Conservation (phyloP, 2,113 vertebrate species). For the Etia nguti region DNA sequence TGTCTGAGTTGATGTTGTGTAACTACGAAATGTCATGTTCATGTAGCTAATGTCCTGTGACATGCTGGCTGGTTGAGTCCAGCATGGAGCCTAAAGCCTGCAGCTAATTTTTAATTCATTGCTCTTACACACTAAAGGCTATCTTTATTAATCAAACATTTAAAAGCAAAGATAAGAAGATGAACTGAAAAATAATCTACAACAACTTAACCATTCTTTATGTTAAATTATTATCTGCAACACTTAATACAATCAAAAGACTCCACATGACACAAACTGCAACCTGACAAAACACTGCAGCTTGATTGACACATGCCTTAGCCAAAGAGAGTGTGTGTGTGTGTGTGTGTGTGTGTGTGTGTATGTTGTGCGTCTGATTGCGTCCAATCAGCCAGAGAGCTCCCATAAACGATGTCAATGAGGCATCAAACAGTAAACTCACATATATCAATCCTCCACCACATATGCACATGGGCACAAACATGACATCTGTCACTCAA, state of each 20-base stretch:
- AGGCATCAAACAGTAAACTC: slow-evolving; percentile 12
- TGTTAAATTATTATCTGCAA: not conserved
- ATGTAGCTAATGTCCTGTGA: not conserved
- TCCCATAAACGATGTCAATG: slow-evolving; percentile 24
- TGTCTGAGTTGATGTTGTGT: not conserved
- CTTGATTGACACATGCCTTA: not conserved
- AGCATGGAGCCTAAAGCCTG: not conserved
- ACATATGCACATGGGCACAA: not conserved
- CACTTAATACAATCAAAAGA: not conserved
- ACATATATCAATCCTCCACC: not conserved
- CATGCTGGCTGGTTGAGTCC: not conserved
- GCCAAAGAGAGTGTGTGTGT: not conserved
- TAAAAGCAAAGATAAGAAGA: not conserved
- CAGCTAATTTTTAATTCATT: not conserved
- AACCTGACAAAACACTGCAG: not conserved
- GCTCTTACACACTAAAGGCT: not conserved
- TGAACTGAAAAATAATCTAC: not conserved
- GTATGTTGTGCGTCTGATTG: slow-evolving; percentile 5
- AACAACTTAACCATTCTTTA: not conserved
- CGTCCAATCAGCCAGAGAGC: slow-evolving; percentile 42
- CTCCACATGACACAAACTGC: not conserved
- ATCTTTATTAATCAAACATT: not conserved
- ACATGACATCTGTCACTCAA: not conserved
- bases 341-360: slow-evolving; percentile 15
- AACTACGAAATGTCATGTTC: slow-evolving; percentile 22